These are phyloP conservation scores for Microcebus ravelobensis DNA, from an alignment of 2,113 vertebrate species.

Conservation along the genomic window DNA sequence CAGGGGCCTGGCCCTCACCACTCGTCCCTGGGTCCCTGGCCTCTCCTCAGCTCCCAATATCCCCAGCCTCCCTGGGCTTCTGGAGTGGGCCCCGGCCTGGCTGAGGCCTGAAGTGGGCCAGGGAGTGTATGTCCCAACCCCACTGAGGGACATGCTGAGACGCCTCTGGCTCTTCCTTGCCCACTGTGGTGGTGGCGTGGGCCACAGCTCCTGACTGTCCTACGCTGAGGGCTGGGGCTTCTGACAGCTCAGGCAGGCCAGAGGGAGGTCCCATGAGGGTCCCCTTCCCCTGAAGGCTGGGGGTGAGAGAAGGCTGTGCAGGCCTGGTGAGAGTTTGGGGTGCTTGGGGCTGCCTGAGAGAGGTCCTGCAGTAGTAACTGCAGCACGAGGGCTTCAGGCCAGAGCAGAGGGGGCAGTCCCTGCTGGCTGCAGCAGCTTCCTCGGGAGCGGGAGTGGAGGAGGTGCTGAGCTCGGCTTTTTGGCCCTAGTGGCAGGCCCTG, in stretches of 20 bases:
- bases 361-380: neutral
- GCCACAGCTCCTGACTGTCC: neutral
- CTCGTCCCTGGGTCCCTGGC: neutral
- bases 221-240: neutral
- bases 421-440: rapidly evolving
- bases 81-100: neutral
- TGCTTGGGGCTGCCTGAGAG: neutral
- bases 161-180: neutral
- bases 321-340: neutral
- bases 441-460: neutral
- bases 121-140: too few species aligned
- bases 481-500: neutral
- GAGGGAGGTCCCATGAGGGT: neutral
- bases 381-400: neutral
- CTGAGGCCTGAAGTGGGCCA: neutral
- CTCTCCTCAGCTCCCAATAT: neutral
- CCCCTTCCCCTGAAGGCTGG: rapidly evolving
- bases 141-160: neutral
- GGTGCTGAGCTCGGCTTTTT: neutral
- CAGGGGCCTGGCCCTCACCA: neutral
- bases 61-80: neutral
- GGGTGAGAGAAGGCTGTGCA: neutral
- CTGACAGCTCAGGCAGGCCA: neutral
- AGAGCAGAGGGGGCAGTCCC: neutral
- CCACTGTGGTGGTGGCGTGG: rapidly evolving